Evolutionary conservation across 2,113 vertebrate genomes (phyloP).

Genomic region (Protobothrops mucrosquamatus): DNA sequence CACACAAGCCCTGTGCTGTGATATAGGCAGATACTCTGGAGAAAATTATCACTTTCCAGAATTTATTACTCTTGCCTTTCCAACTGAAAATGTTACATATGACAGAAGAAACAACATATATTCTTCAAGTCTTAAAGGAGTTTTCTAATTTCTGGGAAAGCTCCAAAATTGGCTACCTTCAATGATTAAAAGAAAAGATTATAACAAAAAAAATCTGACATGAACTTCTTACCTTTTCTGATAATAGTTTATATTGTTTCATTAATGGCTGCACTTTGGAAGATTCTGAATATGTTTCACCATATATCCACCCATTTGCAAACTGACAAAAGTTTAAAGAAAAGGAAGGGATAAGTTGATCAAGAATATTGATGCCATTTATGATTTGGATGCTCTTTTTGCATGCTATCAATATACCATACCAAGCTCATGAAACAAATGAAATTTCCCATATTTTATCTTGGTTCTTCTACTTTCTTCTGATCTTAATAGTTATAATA

Average conservation of each 20-base stretch:
- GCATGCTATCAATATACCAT: not conserved
- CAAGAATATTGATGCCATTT: not conserved
- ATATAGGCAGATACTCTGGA: not conserved
- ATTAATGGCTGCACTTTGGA: slow-evolving; percentile 87
- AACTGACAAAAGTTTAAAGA: slow-evolving; percentile 71
- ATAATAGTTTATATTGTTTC: slow-evolving; percentile 88
- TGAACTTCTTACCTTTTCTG: slow-evolving; percentile 84
- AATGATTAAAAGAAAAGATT: not conserved
- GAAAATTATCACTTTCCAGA: not conserved
- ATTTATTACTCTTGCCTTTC: not conserved
- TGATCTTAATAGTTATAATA: not conserved
- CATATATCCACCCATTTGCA: slow-evolving; percentile 88
- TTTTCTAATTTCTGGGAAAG: slow-evolving; percentile 12
- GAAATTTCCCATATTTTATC: not conserved
- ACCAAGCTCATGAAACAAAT: not conserved
- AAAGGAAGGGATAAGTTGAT: not conserved
- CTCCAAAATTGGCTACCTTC: not conserved
- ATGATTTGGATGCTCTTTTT: not conserved
- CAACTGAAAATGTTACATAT: not conserved
- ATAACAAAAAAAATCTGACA: not conserved
- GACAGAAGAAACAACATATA: not conserved
- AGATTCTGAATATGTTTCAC: slow-evolving; percentile 84
- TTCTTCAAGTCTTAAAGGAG: not conserved
- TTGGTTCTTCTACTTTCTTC: fast-evolving
- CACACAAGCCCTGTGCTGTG: not conserved